Base-by-base conservation (phyloP, 92 coral and sea anemone genomes). In the Palythoa grandis region DNA sequence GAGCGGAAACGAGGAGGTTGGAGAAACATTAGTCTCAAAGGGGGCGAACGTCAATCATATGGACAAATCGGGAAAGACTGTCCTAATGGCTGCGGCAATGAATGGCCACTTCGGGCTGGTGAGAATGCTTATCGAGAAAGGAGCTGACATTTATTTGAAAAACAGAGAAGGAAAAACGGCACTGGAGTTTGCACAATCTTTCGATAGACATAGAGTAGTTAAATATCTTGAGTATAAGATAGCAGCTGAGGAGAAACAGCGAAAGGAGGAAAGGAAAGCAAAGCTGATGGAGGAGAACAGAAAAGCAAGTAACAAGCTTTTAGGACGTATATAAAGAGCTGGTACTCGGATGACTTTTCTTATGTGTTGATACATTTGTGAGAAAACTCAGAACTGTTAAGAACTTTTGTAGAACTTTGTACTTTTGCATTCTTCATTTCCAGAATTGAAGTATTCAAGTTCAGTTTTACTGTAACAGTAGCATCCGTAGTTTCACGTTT, bases 91-190 rank as follows among this genome's bases (percentile, higher is more conserved):
- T 67, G 99, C 99, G 20, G 23, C 99, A 17, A 90, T 97, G 93
- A 97, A 97, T 80, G 99, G 99, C 67, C 95, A 97, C 78, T 92
- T 97, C 67, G 95, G 91, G 52, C 87, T 97, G 38, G 99, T 97
- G 40, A 92, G 98, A 16, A 84, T 97, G 78, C 97, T 97, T 16
- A 93, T 97, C 75, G 98, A 97, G 72, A 95, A 95, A 77, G 99
- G 99, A 0, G 99, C 97, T 11, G 95, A 97, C 66, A 87, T 97
- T 87, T 91, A 91, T 74, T 72, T 91, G 50, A 87, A 92, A 72
- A 97, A 95, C 94, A 90, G 88, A 67, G 97, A 97, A 73, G 99
- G 99, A 6, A 97, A 97, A 89, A 92, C 99, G 57, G 99, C 98
- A 1, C 72, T 95, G 84, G 99, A 97, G 15, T 97, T 97, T 76